These are phyloP conservation scores for Lepidochrysops patricia DNA, from an alignment of 2,888 invertebrate species.

Conservation along the genomic window DNA sequence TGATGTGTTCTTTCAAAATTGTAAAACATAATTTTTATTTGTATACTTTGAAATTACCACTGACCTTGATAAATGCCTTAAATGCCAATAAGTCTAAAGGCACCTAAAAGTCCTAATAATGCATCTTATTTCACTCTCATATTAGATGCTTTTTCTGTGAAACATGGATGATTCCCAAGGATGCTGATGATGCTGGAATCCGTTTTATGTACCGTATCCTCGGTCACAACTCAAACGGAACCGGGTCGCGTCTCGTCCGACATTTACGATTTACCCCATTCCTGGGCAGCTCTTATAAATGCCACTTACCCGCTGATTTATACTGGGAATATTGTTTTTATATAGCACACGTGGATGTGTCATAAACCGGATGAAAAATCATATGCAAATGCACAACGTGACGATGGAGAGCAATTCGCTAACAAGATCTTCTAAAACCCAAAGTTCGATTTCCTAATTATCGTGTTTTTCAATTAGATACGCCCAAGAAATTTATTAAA, in stretches of 20 bases:
- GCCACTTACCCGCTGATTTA: slow-evolving; percentile 68
- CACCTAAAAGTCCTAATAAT: too few species aligned
- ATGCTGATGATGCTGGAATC: background rate
- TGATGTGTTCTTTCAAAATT: too few species aligned
- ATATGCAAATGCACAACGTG: background rate
- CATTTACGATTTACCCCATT: slow-evolving; percentile 64
- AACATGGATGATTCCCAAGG: too few species aligned
- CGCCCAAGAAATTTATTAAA: too few species aligned
- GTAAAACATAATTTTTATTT: too few species aligned
- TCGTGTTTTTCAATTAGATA: background rate
- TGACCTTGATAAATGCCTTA: slow-evolving; percentile 21
- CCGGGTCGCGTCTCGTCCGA: slow-evolving; percentile 37
- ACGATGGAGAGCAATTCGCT: too few species aligned
- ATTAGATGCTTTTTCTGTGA: too few species aligned
- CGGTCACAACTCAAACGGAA: slow-evolving; percentile 33
- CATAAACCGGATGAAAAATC: background rate
- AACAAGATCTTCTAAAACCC: background rate
- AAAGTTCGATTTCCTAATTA: background rate
- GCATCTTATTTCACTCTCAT: too few species aligned
- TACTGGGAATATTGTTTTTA: slow-evolving; percentile 33
- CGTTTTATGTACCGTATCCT: slow-evolving; percentile 18
- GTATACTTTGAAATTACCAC: too few species aligned
- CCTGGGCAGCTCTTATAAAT: slow-evolving; percentile 54
- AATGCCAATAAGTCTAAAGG: too few species aligned
- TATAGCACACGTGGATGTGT: slow-evolving; percentile 16